Conservation (phyloP, 1,140 invertebrate genomes). For the Drosophila triauraria region DNA sequence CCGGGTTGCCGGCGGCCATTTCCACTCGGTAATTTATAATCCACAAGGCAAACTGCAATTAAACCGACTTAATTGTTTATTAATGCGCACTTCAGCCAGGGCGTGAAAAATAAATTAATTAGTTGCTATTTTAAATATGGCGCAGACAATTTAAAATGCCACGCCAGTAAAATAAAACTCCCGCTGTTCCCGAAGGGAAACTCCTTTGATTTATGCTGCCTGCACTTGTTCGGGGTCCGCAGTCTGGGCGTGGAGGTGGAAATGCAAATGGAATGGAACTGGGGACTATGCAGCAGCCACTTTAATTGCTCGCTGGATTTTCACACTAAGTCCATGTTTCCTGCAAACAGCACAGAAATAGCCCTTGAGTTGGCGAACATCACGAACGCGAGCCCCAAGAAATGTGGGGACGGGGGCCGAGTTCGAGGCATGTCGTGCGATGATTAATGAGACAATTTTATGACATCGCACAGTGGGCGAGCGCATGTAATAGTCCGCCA, state of each 20-base stretch:
- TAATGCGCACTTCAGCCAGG: slow-evolving; percentile 70
- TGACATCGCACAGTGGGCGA: slow-evolving; percentile 64
- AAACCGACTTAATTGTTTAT: slow-evolving; percentile 79
- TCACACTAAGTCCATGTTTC: slow-evolving; percentile 80
- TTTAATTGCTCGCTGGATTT: slow-evolving; percentile 76
- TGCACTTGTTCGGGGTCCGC: slow-evolving; percentile 63
- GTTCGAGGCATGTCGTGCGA: slow-evolving; percentile 59
- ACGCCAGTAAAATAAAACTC: slow-evolving; percentile 56
- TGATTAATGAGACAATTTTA: slow-evolving; percentile 83
- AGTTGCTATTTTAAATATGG: slow-evolving; percentile 78
- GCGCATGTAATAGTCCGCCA: slow-evolving; percentile 1
- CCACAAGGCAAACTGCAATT: slow-evolving; percentile 60
- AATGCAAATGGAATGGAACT: slow-evolving; percentile 17
- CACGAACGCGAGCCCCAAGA: slow-evolving; percentile 31
- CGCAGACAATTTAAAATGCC: slow-evolving; percentile 73
- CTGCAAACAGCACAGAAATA: slow-evolving; percentile 66
- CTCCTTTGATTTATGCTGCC: slow-evolving; percentile 72
- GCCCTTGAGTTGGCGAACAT: slow-evolving; percentile 28
- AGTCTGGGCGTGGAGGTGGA: not conserved
- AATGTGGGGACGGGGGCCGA: slow-evolving; percentile 4
- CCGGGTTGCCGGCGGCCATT: not conserved
- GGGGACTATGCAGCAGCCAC: slow-evolving; percentile 44
- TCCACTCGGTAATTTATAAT: slow-evolving; percentile 49
- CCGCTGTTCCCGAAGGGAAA: slow-evolving; percentile 7
- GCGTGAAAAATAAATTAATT: slow-evolving; percentile 81